Percentiles rank a stretch among this genome's conserved stretches.
These are phyloP conservation scores for Drosophila littoralis DNA, from an alignment of 1,140 invertebrate genomes.

Conservation along the genomic window DNA sequence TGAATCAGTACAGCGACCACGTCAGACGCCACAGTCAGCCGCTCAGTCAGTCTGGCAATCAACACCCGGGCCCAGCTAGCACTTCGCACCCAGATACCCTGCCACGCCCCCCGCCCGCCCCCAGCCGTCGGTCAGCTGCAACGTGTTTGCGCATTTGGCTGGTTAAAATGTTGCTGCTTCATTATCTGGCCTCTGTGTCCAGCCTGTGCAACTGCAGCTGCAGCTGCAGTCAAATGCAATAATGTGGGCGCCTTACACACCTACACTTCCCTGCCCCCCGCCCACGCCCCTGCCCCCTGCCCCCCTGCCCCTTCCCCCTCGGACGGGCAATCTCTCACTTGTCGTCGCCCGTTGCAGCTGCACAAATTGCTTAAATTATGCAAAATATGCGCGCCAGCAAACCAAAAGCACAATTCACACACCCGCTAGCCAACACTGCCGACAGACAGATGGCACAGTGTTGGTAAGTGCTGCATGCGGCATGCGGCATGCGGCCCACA, in stretches of 20 bases:
- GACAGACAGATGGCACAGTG: neutral
- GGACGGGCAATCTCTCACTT: slow-evolving; percentile 21
- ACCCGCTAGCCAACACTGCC: neutral
- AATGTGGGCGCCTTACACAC: slow-evolving; percentile 49
- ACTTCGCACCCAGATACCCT: too few species aligned
- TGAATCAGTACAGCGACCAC: slow-evolving; percentile 70
- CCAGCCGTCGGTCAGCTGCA: neutral
- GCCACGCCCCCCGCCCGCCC: neutral
- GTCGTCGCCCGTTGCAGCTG: slow-evolving; percentile 57
- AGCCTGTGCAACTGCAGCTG: neutral
- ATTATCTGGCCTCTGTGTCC: slow-evolving; percentile 72
- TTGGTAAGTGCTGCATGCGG: slow-evolving; percentile 4
- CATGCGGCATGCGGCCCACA: neutral
- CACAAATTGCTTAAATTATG: slow-evolving; percentile 83
- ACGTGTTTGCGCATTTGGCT: slow-evolving; percentile 71
- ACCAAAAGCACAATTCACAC: slow-evolving; percentile 54
- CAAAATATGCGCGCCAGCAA: slow-evolving; percentile 79
- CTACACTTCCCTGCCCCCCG: slow-evolving; percentile 20
- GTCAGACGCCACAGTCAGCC: slow-evolving; percentile 48
- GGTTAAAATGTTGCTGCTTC: slow-evolving; percentile 82
- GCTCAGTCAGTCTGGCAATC: slow-evolving; percentile 58
- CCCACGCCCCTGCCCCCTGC: neutral
- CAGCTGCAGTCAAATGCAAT: slow-evolving; percentile 46
- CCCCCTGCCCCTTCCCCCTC: neutral
- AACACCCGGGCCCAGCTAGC: slow-evolving; percentile 37